Evolutionary conservation across 2,888 invertebrate species (phyloP).

Genomic region (Phengaris arion): DNA sequence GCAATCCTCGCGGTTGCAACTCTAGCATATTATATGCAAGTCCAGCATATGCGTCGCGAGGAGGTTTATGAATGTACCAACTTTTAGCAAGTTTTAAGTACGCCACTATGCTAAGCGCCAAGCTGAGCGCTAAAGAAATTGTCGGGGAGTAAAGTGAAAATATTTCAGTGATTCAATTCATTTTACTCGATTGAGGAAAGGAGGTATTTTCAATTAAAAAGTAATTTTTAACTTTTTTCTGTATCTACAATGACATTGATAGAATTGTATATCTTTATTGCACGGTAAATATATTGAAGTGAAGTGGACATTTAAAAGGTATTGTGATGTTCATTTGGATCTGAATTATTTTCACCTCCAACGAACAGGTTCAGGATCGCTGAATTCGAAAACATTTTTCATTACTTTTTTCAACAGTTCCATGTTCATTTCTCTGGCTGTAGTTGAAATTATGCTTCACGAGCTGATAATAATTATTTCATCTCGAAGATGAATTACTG

Average conservation of each 20-base stretch:
- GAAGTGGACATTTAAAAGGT: too few species aligned
- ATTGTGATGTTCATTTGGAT: too few species aligned
- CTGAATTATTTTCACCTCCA: too few species aligned
- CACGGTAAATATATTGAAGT: too few species aligned
- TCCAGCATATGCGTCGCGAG: slow-evolving; percentile 3
- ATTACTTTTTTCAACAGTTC: slow-evolving; percentile 6
- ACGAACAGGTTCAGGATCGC: neutral
- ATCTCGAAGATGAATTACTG: slow-evolving; percentile 28
- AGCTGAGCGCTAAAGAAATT: neutral
- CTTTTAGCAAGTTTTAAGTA: slow-evolving; percentile 21
- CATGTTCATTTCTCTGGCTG: neutral
- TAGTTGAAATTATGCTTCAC: neutral
- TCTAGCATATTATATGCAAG: neutral
- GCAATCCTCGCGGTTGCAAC: neutral
- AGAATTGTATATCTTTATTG: too few species aligned
- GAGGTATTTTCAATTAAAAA: neutral
- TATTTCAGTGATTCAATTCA: neutral
- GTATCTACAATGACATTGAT: neutral
- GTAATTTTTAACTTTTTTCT: neutral
- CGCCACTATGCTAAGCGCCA: slow-evolving; percentile 17
- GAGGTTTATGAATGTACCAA: slow-evolving; percentile 18
- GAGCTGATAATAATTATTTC: slow-evolving; percentile 22
- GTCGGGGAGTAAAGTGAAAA: neutral
- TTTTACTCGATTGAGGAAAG: neutral
- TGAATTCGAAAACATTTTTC: neutral